Evolutionary conservation across 2,888 invertebrate genomes (phyloP).

Genomic region (Leptinotarsa juncta): DNA sequence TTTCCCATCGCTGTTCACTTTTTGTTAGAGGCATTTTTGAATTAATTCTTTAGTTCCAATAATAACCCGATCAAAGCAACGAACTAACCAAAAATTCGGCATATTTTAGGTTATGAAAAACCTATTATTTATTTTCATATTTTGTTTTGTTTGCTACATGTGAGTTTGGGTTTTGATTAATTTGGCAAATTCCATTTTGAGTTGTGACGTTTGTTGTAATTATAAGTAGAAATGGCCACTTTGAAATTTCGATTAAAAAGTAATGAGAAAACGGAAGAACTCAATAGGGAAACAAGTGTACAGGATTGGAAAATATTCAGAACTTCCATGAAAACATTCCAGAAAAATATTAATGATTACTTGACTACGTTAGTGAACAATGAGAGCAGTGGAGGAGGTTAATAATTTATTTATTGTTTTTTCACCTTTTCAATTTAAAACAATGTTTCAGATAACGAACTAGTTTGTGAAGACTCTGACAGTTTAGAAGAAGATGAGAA

Average conservation of each 20-base stretch:
- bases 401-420: neutral
- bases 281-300: conserved; percentile 36
- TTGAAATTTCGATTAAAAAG: conserved; percentile 46
- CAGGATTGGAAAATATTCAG: conserved; percentile 45
- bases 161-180: no score
- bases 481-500: conserved; percentile 38
- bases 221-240: conserved; percentile 25
- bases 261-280: conserved; percentile 39
- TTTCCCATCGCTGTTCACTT: no score
- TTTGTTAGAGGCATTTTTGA: no score
- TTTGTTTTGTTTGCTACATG: no score
- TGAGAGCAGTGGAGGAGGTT: conserved; percentile 39
- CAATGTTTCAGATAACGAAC: conserved; percentile 4
- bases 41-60: no score
- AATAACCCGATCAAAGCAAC: no score
- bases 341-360: conserved; percentile 48
- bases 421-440: conserved; percentile 7
- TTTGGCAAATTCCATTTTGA: neutral
- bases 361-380: conserved; percentile 48
- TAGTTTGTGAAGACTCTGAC: conserved; percentile 32
- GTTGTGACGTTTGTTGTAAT: neutral
- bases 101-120: no score
- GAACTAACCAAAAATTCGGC: no score
- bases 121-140: no score
- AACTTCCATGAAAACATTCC: conserved; percentile 43